These are phyloP conservation scores for Cartodere bifasciata DNA, from an alignment of 2,888 invertebrate genomes.

Conservation along the genomic window DNA sequence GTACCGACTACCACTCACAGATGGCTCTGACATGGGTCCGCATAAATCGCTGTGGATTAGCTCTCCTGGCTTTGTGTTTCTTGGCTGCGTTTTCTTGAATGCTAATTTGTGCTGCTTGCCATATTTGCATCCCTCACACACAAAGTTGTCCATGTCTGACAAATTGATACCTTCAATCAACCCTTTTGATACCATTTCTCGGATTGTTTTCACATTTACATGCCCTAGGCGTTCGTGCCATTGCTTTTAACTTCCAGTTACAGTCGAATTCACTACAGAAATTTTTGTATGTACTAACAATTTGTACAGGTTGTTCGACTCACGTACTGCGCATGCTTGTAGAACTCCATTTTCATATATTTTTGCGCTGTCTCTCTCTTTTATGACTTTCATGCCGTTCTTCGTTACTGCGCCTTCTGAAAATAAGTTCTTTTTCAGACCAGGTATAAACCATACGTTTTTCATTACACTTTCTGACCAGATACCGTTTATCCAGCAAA, in stretches of 20 bases:
- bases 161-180: constrained; percentile 6
- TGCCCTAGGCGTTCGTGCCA: constrained; percentile 2
- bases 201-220: constrained; percentile 7
- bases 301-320: no score
- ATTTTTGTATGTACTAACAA: constrained; percentile 1
- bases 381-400: no score
- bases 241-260: constrained; percentile 1
- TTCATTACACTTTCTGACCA: no score
- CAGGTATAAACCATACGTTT: no score
- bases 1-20: constrained; percentile 12
- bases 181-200: constrained; percentile 7
- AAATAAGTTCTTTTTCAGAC: no score
- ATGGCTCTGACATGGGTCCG: constrained; percentile 12
- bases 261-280: not conserved
- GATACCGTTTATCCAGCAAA: constrained; percentile 8
- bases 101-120: constrained; percentile 14
- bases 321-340: no score
- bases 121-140: constrained; percentile 14
- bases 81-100: constrained; percentile 8
- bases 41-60: constrained; percentile 13
- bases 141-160: constrained; percentile 10
- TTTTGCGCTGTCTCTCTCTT: no score
- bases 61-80: constrained; percentile 13
- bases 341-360: no score
- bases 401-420: no score